Conservation (phyloP, 2,888 invertebrate genomes). For the Callosobruchus maculatus region DNA sequence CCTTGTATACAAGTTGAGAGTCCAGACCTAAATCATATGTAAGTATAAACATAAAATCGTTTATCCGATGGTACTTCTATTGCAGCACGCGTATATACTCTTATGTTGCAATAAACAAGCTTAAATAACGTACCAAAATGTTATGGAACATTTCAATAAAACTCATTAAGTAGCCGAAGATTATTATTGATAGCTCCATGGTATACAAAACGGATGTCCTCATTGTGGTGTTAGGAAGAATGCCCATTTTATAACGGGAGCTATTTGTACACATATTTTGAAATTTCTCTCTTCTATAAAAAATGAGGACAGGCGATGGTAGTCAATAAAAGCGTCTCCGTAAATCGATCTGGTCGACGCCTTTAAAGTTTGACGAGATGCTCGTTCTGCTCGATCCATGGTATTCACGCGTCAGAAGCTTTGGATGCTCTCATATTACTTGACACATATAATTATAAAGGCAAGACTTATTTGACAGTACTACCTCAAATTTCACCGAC, state of each 20-base stretch:
- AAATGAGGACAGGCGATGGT: neutral
- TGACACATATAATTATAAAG: no score
- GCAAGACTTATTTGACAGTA: no score
- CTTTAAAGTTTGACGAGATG: no score
- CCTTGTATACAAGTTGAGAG: neutral
- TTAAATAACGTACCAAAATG: neutral
- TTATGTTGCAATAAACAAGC: neutral
- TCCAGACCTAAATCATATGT: neutral
- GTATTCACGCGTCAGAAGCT: no score
- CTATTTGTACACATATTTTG: neutral
- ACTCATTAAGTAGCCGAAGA: neutral
- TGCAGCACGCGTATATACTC: neutral
- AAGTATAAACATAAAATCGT: neutral
- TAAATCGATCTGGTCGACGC: no score
- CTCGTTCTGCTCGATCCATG: no score
- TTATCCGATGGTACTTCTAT: neutral
- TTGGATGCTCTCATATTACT: no score
- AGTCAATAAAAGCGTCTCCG: no score
- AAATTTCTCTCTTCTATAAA: neutral
- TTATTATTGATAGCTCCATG: neutral
- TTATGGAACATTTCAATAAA: neutral
- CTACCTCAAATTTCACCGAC: no score
- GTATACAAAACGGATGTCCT: neutral
- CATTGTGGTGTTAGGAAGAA: neutral
- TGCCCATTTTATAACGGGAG: neutral